Base-by-base conservation (phyloP, 1,140 invertebrate genomes). In the Drosophila sulfurigaster region DNA sequence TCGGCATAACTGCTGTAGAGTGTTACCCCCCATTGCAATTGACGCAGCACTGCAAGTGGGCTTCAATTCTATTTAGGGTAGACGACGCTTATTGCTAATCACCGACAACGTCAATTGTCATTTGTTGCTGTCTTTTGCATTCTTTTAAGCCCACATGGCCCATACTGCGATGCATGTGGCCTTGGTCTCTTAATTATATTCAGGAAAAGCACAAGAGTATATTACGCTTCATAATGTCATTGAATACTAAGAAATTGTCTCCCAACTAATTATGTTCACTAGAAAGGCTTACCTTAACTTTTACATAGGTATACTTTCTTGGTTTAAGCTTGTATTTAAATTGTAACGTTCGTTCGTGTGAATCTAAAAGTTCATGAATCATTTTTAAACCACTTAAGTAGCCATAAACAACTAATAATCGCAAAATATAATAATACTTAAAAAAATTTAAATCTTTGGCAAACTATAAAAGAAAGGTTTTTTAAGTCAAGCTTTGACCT, bases 21-120 rank as follows among this genome's bases (percentile, higher is more conserved):
- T 38, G 41, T 63, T 71, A 56, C 58, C 52, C 52, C 69, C 25
- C 62, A 32, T 65, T 41, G 20, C 43, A 72, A 58, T 56, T 70
- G 51, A 51, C 32, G 41, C 43, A 56, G 7, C 28, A 58, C 28
- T 63, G 48, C 67, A 56, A 64, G 59, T 48, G 69, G 69, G 60
- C 52, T 72, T 72, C 69, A 43, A 58, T 57, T 72, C 45, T 65
- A 65, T 58, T 72, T 72, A 51, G 69, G 69, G 69, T 72, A 72
- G 51, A 58, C 60, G 60, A 56, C 51, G 51, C 68, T 71, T 71
- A 64, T 63, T 71, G 59, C 68, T 64, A 71, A 71, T 64, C 60
- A 48, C 68, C 62, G 51, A 41, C 20, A 38, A 15, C n/a, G 20
- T 45, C 59, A 56, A 51, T 65, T 32, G 58, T 49, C 62, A 49